Evolutionary conservation across 2,888 invertebrate genomes (phyloP), one percentile per base, ranked within the genome.

Genomic region (Metellina segmentata): DNA sequence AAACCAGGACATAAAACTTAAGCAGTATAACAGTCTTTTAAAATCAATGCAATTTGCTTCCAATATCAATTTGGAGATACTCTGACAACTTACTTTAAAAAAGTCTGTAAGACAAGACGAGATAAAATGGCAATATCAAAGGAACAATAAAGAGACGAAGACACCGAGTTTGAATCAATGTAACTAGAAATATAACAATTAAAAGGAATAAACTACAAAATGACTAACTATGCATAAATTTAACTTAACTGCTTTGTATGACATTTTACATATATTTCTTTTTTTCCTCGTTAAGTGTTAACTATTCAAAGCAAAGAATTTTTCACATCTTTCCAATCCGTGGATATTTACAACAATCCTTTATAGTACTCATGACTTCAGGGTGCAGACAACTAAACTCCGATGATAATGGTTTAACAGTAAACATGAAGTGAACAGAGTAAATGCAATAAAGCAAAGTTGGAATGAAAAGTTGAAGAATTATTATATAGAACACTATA

Each of bases 201-300:
- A 69, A 91, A 91, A 87, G 77, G 87, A 87, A 91, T 91, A 91
- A 91, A 91, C 91, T 91, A 91, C 87, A 91, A 88, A 91, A 91
- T 91, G 71, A 82, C 91, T 91, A 91, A 91, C 91, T 91, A 91
- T 91, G 87, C 87, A 87, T 87, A 91, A 91, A 85, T 91, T 86
- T 91, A 91, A 91, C 91, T 91, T 71, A 91, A 87, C 81, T 87
- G 81, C 77, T 81, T 79, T 77, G 79, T 72, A 34, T 81, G 77
- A 82, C 85, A 86, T 49, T 87, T 49, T 74, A 81, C 53, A 82
- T 53, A 71, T 52, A 74, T 87, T 83, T 83, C 77, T 75, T 71
- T 77, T 82, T 61, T 79, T 69, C n/a, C n/a, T n/a, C n/a, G n/a
- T n/a, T n/a, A n/a, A 79, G 91, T 83, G 91, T 82, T 77, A 86